phyloP scores from a whole-genome alignment of 2,113 vertebrate genomes.

The Cottus gobio region DNA sequence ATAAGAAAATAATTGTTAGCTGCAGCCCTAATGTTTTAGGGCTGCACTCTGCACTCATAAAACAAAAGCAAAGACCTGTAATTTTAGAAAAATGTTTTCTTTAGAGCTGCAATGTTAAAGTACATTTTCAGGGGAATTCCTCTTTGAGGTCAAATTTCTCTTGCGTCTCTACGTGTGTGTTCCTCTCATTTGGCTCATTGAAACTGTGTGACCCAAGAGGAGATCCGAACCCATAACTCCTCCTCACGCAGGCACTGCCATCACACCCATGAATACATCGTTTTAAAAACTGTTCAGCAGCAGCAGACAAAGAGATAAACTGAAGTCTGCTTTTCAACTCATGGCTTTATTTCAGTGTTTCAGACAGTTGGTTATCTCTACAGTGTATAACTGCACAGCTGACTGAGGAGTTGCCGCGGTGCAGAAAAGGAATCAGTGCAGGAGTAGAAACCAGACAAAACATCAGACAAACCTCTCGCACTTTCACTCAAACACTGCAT shows the following conservation, averaged over 20 bases:
- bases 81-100: conserved; percentile 1
- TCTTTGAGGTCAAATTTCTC: neutral
- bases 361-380: neutral
- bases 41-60: neutral
- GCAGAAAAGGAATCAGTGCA: conserved; percentile 11
- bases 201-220: conserved; percentile 17
- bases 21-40: too few species aligned
- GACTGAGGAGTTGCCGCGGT: conserved; percentile 4
- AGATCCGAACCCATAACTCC: conserved; percentile 17
- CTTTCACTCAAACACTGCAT: conserved; percentile 1
- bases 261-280: neutral
- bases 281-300: neutral
- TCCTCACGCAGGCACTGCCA: neutral
- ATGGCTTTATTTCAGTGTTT: conserved; percentile 31
- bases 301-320: neutral
- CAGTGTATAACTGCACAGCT: neutral
- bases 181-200: conserved; percentile 28
- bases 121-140: neutral
- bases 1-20: neutral
- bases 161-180: conserved; percentile 13
- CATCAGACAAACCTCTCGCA: conserved; percentile 20
- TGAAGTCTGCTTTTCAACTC: conserved; percentile 3
- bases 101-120: neutral
- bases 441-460: conserved; percentile 10
- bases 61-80: neutral